Conservation (phyloP, 1,140 invertebrate species). For the Pachypeltis micranthus region DNA sequence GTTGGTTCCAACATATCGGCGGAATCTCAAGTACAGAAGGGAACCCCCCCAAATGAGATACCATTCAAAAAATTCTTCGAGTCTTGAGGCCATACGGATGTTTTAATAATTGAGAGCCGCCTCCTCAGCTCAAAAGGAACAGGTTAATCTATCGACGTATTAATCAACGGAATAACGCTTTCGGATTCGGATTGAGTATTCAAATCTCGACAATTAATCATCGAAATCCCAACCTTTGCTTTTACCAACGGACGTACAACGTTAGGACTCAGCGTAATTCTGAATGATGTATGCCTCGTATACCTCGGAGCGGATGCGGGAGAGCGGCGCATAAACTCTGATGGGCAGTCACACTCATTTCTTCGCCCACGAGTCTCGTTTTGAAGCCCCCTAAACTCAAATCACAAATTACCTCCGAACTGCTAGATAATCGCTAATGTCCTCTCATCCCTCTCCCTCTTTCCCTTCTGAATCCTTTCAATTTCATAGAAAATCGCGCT, state of each 20-base stretch:
- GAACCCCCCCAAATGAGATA: background rate
- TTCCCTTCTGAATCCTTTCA: too few relatives aligned
- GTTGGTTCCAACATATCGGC: background rate
- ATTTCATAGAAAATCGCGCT: too few relatives aligned
- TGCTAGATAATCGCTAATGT: too few relatives aligned
- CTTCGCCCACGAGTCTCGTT: too few relatives aligned
- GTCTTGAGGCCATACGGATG: background rate
- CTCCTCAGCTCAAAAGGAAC: background rate
- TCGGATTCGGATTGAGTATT: constrained; percentile 5
- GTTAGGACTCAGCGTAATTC: too few relatives aligned
- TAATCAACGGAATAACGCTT: constrained; percentile 1
- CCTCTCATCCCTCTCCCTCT: too few relatives aligned
- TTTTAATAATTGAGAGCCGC: background rate
- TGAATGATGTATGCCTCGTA: too few relatives aligned
- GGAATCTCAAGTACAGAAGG: background rate
- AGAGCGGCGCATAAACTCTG: background rate
- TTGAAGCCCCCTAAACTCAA: too few relatives aligned
- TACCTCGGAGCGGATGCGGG: too few relatives aligned
- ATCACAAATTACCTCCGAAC: too few relatives aligned
- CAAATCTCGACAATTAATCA: constrained; percentile 3
- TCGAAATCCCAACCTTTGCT: background rate
- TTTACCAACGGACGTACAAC: too few relatives aligned
- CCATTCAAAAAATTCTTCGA: background rate
- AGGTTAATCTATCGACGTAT: background rate
- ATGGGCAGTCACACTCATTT: too few relatives aligned